A percentile compares a stretch with the other conserved stretches of the same genome.
Conservation (phyloP, 2,797 vertebrate genomes). For the Loris lydekkerianus region DNA sequence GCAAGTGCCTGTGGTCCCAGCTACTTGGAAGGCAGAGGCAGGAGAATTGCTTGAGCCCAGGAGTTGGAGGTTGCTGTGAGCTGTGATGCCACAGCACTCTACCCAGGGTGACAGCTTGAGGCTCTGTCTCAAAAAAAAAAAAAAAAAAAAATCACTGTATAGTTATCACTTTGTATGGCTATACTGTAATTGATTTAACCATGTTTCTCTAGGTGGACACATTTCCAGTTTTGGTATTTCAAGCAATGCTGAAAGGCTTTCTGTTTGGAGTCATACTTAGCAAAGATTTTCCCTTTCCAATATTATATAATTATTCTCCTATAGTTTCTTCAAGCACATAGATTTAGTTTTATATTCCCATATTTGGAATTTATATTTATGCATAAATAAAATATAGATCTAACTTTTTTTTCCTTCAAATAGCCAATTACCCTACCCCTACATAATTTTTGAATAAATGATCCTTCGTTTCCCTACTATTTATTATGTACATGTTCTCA, state of each 20-base stretch:
- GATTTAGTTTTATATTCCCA: conserved; percentile 25
- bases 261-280: conserved; percentile 10
- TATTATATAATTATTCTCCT: conserved; percentile 22
- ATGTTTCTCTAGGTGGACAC: background rate
- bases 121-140: too few relatives aligned
- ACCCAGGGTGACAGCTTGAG: too few relatives aligned
- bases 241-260: conserved; percentile 22
- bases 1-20: too few relatives aligned
- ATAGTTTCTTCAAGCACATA: background rate
- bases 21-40: too few relatives aligned
- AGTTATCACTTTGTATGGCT: conserved; percentile 41
- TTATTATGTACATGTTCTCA: conserved; percentile 8
- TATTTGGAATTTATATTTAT: conserved; percentile 26
- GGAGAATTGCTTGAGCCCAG: too few relatives aligned
- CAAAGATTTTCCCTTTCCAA: conserved; percentile 56
- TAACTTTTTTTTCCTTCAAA: conserved; percentile 45
- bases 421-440: background rate
- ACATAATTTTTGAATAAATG: conserved; percentile 48
- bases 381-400: conserved; percentile 21
- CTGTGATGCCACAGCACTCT: too few relatives aligned
- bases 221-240: conserved; percentile 45
- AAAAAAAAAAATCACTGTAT: background rate
- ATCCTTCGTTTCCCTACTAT: background rate
- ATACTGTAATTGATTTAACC: background rate
- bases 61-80: too few relatives aligned